Conservation (phyloP, 1,140 invertebrate species). For the Sminthurides bifidus region DNA sequence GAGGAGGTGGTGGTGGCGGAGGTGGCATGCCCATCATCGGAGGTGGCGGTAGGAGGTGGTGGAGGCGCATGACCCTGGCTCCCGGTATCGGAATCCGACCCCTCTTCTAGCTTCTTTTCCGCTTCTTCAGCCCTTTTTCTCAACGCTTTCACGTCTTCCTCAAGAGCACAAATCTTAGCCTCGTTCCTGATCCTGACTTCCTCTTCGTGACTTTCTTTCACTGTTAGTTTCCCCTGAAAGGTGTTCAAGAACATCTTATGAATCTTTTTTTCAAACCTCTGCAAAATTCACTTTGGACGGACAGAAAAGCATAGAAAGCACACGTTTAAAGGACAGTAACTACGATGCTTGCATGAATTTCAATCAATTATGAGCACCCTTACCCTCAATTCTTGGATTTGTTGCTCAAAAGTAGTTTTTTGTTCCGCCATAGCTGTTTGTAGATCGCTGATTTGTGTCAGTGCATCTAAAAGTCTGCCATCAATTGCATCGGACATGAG, state of each 20-base stretch:
- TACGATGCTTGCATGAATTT: not conserved
- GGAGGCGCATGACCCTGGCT: not conserved
- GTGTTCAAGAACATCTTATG: not conserved
- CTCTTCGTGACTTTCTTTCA: conserved; percentile 18
- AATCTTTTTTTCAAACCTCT: not conserved
- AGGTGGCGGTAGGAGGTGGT: conserved; percentile 24
- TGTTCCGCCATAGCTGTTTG: conserved; percentile 25
- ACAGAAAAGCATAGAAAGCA: not conserved
- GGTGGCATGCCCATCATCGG: conserved; percentile 10
- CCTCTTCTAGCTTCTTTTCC: conserved; percentile 24
- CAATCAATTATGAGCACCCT: not conserved
- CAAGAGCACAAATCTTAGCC: conserved; percentile 18
- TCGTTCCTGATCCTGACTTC: conserved; percentile 12
- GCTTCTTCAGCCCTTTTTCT: conserved; percentile 20
- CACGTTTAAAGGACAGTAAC: not conserved
- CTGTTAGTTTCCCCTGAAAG: conserved; percentile 18
- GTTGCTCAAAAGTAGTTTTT: conserved; percentile 21
- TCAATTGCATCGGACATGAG: conserved; percentile 23
- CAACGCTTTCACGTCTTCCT: conserved; percentile 15
- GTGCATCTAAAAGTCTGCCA: conserved; percentile 18
- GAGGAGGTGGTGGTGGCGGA: conserved; percentile 17
- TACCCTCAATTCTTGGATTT: conserved; percentile 24
- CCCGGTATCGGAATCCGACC: not conserved
- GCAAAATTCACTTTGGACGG: not conserved
- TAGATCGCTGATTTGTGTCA: conserved; percentile 28